These are phyloP conservation scores for Macropodus opercularis DNA, from an alignment of 2,797 vertebrate species.

Conservation along the genomic window DNA sequence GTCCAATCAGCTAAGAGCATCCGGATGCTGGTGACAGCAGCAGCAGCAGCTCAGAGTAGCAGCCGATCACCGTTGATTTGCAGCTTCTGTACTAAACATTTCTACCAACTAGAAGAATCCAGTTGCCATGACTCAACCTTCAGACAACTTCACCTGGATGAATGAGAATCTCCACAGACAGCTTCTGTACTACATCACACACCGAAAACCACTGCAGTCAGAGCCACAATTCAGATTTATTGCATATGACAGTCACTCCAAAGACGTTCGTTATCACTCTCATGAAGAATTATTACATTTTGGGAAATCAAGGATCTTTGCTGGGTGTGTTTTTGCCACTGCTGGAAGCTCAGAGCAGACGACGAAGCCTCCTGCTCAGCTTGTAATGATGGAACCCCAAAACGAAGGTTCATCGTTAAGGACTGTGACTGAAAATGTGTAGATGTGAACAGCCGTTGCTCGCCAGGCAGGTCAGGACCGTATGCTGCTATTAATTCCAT, in stretches of 20 bases:
- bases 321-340: neutral
- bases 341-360: neutral
- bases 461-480: too few species aligned
- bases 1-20: slow-evolving; percentile 57
- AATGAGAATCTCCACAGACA: too few species aligned
- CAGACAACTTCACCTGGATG: too few species aligned
- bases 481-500: too few species aligned
- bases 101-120: too few species aligned
- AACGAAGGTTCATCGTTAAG: neutral
- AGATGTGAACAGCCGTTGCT: neutral
- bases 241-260: neutral
- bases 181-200: too few species aligned
- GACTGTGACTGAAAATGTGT: neutral
- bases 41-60: neutral
- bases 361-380: neutral
- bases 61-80: slow-evolving; percentile 24
- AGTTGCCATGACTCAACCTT: too few species aligned
- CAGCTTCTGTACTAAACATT: neutral
- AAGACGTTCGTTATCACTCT: too few species aligned
- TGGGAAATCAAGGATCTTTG: too few species aligned
- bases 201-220: too few species aligned
- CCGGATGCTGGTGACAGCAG: slow-evolving; percentile 19
- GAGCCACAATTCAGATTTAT: too few species aligned
- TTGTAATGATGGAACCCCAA: neutral
- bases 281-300: too few species aligned